Evolutionary conservation across 2,797 vertebrate genomes (phyloP), one percentile per base, ranked within the genome.

Genomic region (Remorina albescens): DNA sequence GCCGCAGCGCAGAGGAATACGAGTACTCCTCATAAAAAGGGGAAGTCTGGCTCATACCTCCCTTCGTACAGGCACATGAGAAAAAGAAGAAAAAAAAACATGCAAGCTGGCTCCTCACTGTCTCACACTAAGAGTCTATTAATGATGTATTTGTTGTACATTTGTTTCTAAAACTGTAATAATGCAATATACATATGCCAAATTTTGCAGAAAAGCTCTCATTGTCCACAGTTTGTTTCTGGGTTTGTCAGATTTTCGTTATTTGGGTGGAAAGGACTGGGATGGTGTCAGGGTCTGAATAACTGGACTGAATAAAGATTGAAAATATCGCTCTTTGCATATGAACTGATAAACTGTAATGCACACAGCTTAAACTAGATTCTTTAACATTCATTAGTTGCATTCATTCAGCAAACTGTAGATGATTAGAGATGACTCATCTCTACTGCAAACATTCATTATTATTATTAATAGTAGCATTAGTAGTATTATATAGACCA

Each of bases 1-100:
- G 97, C 13, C 96, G 97, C 80, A 99, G 96, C 13, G 95, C 96
- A 16, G 97, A 99, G 88, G 97, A 99, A 80, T 98, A 98, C 0
- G 97, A 98, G 41, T 98, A 98, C 65, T 95, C 96, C 59, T 97
- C 96, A 37, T 98, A 95, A 67, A 69, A 37, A 67, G 56, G 37
- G 23, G 21, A 49, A 50, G 71, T 15, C 41, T 1, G 28, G 50
- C 76, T 78, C 74, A 23, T 21, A 37, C 46, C 46, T 66, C 56
- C 74, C 3, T 88, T 89, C 72, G 56, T 84, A 90, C 74, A 74
- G 88, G 84, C 75, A 77, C 60, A 81, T 64, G 19, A 66, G 58
- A 76, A 81, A 76, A 80, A 71, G 83, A 64, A 72, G 41, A 49
- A 80, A 56, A 8, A 55, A 54, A 36, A 19, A 25, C 67, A 88